phyloP scores from a whole-genome alignment of 2,113 vertebrate genomes.

The Petromus typicus region DNA sequence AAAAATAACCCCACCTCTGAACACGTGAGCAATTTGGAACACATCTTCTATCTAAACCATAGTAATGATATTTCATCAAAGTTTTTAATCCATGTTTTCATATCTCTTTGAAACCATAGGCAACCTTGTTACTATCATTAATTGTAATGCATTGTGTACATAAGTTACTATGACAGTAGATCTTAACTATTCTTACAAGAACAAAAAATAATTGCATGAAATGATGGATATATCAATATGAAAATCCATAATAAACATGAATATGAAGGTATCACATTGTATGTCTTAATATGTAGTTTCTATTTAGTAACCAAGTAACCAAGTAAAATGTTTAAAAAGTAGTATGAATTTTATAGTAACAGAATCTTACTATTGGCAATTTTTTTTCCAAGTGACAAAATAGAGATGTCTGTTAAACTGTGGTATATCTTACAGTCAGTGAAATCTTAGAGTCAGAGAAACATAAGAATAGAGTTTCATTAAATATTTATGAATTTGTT shows the following conservation, averaged over 20 bases:
- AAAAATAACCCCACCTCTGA: background rate
- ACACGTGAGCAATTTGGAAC: background rate
- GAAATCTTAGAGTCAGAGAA: background rate
- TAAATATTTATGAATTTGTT: conserved; percentile 54
- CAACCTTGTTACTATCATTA: background rate
- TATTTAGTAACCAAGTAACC: background rate
- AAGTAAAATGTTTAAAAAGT: background rate
- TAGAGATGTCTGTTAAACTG: background rate
- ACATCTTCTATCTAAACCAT: background rate
- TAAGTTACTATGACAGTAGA: background rate
- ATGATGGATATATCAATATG: background rate
- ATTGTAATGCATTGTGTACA: background rate
- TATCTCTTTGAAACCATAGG: conserved; percentile 19
- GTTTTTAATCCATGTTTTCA: background rate
- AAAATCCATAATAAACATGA: background rate
- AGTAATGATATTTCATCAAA: background rate
- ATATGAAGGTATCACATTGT: background rate
- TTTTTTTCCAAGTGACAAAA: background rate
- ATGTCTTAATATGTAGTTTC: background rate
- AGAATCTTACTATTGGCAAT: background rate
- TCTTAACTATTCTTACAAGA: background rate
- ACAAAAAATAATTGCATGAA: background rate
- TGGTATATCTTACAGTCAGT: background rate
- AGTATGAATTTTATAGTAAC: background rate
- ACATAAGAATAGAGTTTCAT: background rate